phyloP scores from a whole-genome alignment of 2,113 vertebrate species.

The Stigmatopora argus region DNA sequence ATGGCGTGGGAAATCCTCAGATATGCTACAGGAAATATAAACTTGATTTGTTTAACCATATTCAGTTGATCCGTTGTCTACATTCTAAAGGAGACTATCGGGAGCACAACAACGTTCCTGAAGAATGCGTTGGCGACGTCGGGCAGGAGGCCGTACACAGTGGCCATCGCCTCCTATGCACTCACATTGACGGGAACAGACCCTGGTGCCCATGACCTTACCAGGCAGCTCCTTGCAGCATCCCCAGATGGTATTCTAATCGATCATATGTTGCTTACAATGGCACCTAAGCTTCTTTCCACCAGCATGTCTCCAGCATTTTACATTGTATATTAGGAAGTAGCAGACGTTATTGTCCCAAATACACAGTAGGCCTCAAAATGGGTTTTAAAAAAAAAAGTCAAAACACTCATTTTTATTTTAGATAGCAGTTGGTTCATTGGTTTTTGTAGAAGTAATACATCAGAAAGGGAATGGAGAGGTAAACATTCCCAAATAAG shows the following conservation, averaged over 20 bases:
- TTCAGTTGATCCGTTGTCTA: not conserved
- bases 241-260: slow-evolving; percentile 50
- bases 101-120: slow-evolving; percentile 47
- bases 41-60: too few species aligned
- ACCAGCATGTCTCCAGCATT: not conserved
- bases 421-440: not conserved
- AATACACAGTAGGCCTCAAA: not conserved
- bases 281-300: not conserved
- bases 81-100: slow-evolving; percentile 31
- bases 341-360: not conserved
- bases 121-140: slow-evolving; percentile 24
- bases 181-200: slow-evolving; percentile 56
- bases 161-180: slow-evolving; percentile 80
- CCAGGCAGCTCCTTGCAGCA: slow-evolving; percentile 28
- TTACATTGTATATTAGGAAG: not conserved
- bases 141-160: slow-evolving; percentile 72
- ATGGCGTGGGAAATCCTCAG: not conserved
- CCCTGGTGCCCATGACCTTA: not conserved
- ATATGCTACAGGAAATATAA: not conserved
- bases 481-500: not conserved
- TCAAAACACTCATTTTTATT: not conserved
- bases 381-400: not conserved
- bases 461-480: too few species aligned
- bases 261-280: not conserved
- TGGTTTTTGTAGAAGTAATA: not conserved